phyloP scores from a whole-genome alignment of 2,888 invertebrate species.

The Plebejus argus region DNA sequence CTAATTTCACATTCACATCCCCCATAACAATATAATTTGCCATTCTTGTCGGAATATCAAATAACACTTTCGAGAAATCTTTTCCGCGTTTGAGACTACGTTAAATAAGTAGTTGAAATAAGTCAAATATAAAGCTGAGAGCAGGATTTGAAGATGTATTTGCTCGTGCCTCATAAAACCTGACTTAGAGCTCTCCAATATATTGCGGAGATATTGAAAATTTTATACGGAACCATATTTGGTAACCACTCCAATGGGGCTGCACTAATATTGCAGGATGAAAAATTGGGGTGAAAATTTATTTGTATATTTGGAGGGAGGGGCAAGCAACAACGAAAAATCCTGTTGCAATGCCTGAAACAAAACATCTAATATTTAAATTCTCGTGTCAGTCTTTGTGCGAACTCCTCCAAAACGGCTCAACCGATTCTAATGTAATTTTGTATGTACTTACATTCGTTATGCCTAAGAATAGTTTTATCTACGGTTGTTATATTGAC shows the following conservation, averaged over 20 bases:
- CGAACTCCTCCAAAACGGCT: too few relatives aligned
- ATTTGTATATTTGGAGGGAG: not conserved
- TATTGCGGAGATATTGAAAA: conserved; percentile 67
- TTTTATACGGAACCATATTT: conserved; percentile 61
- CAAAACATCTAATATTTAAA: too few relatives aligned
- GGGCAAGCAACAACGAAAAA: not conserved
- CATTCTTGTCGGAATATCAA: not conserved
- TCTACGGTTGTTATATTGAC: too few relatives aligned
- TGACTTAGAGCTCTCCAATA: conserved; percentile 62
- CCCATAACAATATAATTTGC: too few relatives aligned
- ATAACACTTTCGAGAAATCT: not conserved
- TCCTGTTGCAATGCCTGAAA: too few relatives aligned
- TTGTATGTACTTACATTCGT: too few relatives aligned
- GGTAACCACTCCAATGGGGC: conserved; percentile 54
- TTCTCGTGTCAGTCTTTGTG: too few relatives aligned
- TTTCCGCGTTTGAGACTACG: not conserved
- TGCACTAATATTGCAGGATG: conserved; percentile 39
- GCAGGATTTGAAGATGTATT: conserved; percentile 39
- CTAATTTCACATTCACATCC: too few relatives aligned
- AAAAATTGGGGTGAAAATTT: conserved; percentile 31
- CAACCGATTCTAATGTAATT: too few relatives aligned
- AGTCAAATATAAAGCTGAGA: conserved; percentile 29
- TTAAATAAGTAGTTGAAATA: conserved; percentile 26
- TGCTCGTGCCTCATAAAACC: conserved; percentile 59
- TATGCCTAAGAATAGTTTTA: too few relatives aligned